Evolutionary conservation across 1,140 invertebrate genomes (phyloP).

Genomic region (Zaprionus africanus): DNA sequence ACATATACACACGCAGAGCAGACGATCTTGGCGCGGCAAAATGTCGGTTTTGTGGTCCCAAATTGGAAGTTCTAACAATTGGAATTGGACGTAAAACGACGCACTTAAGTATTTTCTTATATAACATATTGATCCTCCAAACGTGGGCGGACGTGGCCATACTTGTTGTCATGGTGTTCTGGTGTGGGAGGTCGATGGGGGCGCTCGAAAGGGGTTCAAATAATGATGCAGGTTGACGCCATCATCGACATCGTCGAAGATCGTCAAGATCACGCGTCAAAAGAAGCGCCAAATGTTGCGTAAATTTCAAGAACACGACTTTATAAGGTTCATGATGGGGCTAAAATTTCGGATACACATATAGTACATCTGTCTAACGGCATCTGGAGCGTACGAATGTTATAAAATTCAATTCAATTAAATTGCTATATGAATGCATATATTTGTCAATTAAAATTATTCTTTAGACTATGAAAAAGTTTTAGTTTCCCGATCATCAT

Average conservation of each 20-base stretch:
- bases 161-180: not conserved
- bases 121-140: constrained; percentile 63
- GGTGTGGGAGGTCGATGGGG: constrained; percentile 10
- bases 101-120: constrained; percentile 57
- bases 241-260: constrained; percentile 63
- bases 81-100: constrained; percentile 41
- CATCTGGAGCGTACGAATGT: constrained; percentile 14
- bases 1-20: constrained; percentile 22
- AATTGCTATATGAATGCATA: not conserved
- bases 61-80: constrained; percentile 81
- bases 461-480: not conserved
- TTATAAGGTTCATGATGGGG: constrained; percentile 37
- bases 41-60: constrained; percentile 63
- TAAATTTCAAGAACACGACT: constrained; percentile 77
- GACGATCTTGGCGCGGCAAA: constrained; percentile 45
- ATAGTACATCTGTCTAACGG: not conserved
- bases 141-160: constrained; percentile 53
- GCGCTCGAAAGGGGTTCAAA: constrained; percentile 1
- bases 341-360: constrained; percentile 27
- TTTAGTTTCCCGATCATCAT: not conserved
- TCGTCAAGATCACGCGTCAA: constrained; percentile 66
- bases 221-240: constrained; percentile 72
- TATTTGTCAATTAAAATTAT: not conserved
- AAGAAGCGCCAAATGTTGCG: constrained; percentile 77
- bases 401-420: constrained; percentile 9